Base-by-base conservation (phyloP, 2,113 vertebrate species). In the Lycocorax pyrrhopterus region DNA sequence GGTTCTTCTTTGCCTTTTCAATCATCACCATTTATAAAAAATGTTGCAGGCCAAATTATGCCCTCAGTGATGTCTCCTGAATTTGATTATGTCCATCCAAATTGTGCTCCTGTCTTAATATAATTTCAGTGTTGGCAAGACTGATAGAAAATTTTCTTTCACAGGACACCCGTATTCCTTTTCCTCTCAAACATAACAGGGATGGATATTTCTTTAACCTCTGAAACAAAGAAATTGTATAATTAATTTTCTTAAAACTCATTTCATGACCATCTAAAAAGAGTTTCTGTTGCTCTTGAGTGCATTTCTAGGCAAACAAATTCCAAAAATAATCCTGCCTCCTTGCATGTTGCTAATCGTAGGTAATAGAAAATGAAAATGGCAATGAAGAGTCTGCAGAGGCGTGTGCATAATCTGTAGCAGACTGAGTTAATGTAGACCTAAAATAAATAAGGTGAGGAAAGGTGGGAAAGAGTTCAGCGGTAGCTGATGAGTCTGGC, bases 221-320 rank as follows among this genome's bases (percentile, higher is more conserved):
- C 23, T 69, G 60, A 88, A 94, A 80, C 19, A 74, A 37, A 46
- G 55, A 58, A 87, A 62, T 21, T 39, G 10, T 49, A 13, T 41
- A 22, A 75, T 86, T 49, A 71, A 64, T 96, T 89, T 72, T 74
- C 60, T 60, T 78, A 52, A 81, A 92, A 41, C 9, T 39, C 90
- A 23, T 33, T 90, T 74, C 22, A 25, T 32, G 41, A 13, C 44
- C 12, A 20, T 64, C 35, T 92, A 4, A 52, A 66, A 91, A 74
- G 73, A 84, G 49, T 51, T 93, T 20, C 37, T 75, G 2, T 90
- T 87, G 56, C 56, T 59, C 37, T 26, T 26, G 23, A 43, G 64
- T 80, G 46, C 33, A 47, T 88, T 94, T 91, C 43, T 87, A 90
- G 75, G 71, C 29, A 53, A 84, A 76, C 62, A 83, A 46, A 71